Evolutionary conservation across 2,797 vertebrate genomes (phyloP), one percentile per base, ranked within the genome.

Genomic region (Liasis olivaceus): DNA sequence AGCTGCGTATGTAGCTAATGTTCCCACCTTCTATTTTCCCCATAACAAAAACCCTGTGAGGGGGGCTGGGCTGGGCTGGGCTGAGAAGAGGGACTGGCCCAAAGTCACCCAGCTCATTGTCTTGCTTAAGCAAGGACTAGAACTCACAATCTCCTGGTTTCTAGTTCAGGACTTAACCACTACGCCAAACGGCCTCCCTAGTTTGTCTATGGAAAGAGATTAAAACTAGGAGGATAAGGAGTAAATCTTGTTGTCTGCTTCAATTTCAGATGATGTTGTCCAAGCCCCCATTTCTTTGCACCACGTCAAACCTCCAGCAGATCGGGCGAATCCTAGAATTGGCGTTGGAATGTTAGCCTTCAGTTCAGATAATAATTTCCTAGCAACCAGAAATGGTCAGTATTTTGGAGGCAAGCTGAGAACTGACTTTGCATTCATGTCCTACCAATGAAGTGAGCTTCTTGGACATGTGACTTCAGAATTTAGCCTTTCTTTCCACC

Each of bases 301-400:
- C 89, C 97, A 97, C 0, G 94, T 98, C 90, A 99, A 99, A 96
- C 99, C 99, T 0, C 98, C 98, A 42, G 95, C 97, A 0, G 99
- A 99, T 95, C 97, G 98, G 89, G 99, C 99, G 1, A 99, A 99
- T 97, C 99, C 99, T 26, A 99, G 98, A 97, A 98, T 99, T 2
- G 99, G 99, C 22, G 85, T 99, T 1, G 99, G 98, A 85, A 95
- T 97, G 85, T 85, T 99, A 97, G 98, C 98, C 0, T 99, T 99
- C 96, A 99, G 99, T 95, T 94, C 98, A 0, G 98, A 99, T 97
- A 99, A 98, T 96, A 98, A 97, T 95, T 99, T 99, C 97, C 96
- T 99, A 89, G 99, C 99, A 31, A 99, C 99, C 4, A 98, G 97
- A 97, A 99, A 99, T 0, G 99, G 99, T 99, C 90, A 95, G 97